Percentiles rank a stretch among this genome's conserved stretches.
These are phyloP conservation scores for Petrocephalus microphthalmus DNA, from an alignment of 2,113 vertebrate species.

Conservation along the genomic window DNA sequence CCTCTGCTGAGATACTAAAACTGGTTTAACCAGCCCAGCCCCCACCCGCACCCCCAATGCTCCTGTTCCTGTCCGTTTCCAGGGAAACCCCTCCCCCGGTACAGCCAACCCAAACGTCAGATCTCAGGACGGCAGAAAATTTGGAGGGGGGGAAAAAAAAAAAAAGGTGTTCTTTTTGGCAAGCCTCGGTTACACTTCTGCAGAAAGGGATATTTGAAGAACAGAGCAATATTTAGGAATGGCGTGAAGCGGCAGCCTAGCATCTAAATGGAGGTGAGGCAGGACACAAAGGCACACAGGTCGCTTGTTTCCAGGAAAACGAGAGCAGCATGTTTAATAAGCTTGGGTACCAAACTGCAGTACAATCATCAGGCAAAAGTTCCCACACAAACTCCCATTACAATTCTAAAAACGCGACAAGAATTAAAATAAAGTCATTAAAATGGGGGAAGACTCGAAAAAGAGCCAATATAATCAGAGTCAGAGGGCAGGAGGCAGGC, in stretches of 20 bases:
- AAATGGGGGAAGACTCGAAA: conserved; percentile 53
- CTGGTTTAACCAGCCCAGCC: not conserved
- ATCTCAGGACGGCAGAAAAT: not conserved
- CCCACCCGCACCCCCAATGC: not conserved
- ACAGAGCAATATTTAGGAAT: conserved; percentile 67
- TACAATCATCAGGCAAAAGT: conserved; percentile 79
- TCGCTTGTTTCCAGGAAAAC: conserved; percentile 80
- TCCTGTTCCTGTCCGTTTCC: not conserved
- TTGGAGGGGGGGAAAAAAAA: no score
- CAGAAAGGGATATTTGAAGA: conserved; percentile 84
- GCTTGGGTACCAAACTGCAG: conserved; percentile 83
- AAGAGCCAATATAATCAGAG: conserved; percentile 62
- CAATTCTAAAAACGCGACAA: conserved; percentile 65
- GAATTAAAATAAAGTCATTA: conserved; percentile 49
- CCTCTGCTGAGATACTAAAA: not conserved
- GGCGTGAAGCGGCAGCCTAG: conserved; percentile 72
- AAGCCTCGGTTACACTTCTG: not conserved
- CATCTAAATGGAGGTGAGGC: conserved; percentile 80
- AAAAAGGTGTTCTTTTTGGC: not conserved
- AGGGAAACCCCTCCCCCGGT: not conserved
- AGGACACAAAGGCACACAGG: conserved; percentile 94
- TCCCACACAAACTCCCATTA: conserved; percentile 78
- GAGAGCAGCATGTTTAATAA: conserved; percentile 94
- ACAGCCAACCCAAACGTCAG: not conserved
- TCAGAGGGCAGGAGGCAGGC: conserved; percentile 63